Evolutionary conservation across 2,113 vertebrate genomes (phyloP).

Genomic region (Nannobrachium achirus): DNA sequence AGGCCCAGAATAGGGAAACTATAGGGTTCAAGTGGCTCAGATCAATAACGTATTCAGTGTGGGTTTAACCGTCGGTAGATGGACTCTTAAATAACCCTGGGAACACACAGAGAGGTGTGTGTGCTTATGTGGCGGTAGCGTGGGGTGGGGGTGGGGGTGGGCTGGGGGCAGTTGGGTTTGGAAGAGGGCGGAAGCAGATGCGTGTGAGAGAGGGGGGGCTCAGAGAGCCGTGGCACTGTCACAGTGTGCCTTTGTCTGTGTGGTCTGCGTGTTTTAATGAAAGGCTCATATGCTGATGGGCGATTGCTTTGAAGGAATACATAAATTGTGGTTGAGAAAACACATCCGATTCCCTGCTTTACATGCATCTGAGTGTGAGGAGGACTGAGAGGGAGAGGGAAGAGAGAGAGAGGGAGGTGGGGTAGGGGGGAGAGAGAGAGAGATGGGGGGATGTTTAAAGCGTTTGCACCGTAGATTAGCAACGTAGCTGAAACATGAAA

Average conservation of each 20-base stretch:
- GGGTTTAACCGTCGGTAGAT: constrained; percentile 61
- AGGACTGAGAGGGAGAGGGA: background rate
- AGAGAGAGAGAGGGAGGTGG: constrained; percentile 14
- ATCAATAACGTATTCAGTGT: constrained; percentile 40
- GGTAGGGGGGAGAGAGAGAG: background rate
- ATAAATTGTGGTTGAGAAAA: constrained; percentile 76
- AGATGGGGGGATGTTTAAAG: constrained; percentile 24
- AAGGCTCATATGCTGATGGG: constrained; percentile 79
- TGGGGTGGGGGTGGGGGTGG: constrained; percentile 32
- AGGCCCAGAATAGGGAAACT: too few species aligned
- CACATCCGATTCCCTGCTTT: constrained; percentile 65
- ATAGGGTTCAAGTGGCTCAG: background rate
- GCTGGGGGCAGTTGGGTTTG: constrained; percentile 21
- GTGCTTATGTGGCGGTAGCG: constrained; percentile 61
- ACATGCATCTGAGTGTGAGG: constrained; percentile 40
- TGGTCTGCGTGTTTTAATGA: constrained; percentile 69
- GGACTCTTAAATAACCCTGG: constrained; percentile 66
- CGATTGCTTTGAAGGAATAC: constrained; percentile 66
- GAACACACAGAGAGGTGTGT: constrained; percentile 73
- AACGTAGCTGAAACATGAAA: constrained; percentile 57
- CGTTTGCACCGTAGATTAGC: constrained; percentile 50
- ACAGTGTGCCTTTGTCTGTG: constrained; percentile 74
- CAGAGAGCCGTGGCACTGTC: constrained; percentile 68
- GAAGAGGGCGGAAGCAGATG: constrained; percentile 77
- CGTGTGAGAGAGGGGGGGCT: constrained; percentile 64